Evolutionary conservation across 1,140 invertebrate species (phyloP), one percentile per base, ranked within the genome.

Genomic region (Pentalonia nigronervosa): DNA sequence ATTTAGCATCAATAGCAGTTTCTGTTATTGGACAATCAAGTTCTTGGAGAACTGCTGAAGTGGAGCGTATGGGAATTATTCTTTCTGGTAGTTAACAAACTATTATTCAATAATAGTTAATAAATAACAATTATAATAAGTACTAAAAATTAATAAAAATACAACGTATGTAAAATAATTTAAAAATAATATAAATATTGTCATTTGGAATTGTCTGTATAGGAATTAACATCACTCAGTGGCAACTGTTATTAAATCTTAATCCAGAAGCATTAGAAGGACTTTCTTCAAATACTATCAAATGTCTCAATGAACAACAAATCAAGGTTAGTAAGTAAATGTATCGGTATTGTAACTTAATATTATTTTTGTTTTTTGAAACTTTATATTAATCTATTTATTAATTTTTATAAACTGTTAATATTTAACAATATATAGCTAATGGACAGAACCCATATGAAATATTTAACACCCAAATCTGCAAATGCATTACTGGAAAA

Each of bases 201-300:
- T 84, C 2, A 23, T 87, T 34, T 50, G 2, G 8, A 90, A 60
- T 60, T 90, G 3, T 41, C 4, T 41, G 41, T 56, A 30, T 56
- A 93, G 91, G 91, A 53, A 93, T 93, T 25, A 93, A 93, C 21
- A 84, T 83, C 8, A 93, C 91, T 17, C 91, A 93, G n/a, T 93
- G 91, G 91, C 47, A 93, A 45, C 56, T 84, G 0, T 84, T 93
- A 36, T 86, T 93, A 20, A 53, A 93, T 1, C 53, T 50, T 17
- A 93, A 93, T 86, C 48, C 91, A 30, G 23, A 84, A 83, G 91
- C 91, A 36, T 84, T 93, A 53, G 91, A 93, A 84, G 91, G 91
- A 30, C 67, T 93, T 83, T 83, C 91, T 83, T 11, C 91, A 53
- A 50, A 53, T 93, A 45, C 91, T 30, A 9, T 93, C 7, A 48